A percentile compares a stretch with the other conserved stretches of the same genome.
Conservation (phyloP, 2,113 vertebrate genomes). For the Melanocharis versteri region DNA sequence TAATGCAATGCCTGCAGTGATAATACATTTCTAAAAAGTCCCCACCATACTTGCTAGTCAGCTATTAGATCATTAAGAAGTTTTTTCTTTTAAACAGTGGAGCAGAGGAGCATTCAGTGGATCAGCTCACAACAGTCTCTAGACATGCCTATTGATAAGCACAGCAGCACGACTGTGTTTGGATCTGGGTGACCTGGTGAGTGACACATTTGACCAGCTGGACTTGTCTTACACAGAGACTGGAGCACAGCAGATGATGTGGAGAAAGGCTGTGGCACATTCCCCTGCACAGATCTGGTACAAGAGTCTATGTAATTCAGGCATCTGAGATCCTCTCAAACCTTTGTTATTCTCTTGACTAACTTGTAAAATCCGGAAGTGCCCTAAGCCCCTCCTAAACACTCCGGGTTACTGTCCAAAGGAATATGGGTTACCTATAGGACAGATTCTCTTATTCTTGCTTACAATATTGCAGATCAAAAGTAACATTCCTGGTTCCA, state of each 20-base stretch:
- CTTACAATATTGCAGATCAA: background rate
- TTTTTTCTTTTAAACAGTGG: background rate
- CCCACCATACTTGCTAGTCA: background rate
- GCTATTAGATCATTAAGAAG: background rate
- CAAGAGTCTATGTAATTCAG: background rate
- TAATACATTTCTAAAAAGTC: background rate
- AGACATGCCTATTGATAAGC: background rate
- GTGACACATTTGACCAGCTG: background rate
- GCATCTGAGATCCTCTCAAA: background rate
- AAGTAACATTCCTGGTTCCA: background rate
- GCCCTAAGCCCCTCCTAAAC: background rate
- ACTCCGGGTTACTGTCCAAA: background rate
- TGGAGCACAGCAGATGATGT: background rate
- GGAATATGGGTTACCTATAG: background rate
- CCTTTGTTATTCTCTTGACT: background rate
- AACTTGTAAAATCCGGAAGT: background rate
- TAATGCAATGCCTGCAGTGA: background rate
- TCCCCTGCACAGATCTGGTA: background rate
- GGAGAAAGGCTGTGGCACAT: background rate
- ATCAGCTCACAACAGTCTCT: background rate
- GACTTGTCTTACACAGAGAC: background rate
- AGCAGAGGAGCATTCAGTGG: background rate
- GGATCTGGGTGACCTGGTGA: background rate
- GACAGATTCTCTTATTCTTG: background rate
- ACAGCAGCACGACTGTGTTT: background rate